phyloP scores from a whole-genome alignment of 1,140 invertebrate genomes.

The Drosophila yakuba region DNA sequence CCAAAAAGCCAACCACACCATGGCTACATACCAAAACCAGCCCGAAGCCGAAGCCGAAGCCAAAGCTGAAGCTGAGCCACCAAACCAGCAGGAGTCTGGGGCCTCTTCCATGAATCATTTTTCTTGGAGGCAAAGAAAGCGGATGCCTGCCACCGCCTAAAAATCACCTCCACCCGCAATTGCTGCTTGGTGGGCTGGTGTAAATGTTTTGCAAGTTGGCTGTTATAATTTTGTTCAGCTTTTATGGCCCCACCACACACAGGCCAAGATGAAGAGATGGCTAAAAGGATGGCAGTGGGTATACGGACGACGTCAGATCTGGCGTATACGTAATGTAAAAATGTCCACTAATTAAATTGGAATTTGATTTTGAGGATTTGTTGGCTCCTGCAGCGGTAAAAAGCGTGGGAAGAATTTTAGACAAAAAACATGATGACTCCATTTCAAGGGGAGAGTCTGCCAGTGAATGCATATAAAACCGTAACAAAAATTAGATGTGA shows the following conservation, averaged over 20 bases:
- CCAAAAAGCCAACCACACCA: constrained; percentile 53
- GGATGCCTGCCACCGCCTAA: constrained; percentile 45
- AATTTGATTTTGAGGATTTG: constrained; percentile 54
- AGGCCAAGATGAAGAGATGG: constrained; percentile 37
- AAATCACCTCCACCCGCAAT: constrained; percentile 17
- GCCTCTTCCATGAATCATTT: constrained; percentile 74
- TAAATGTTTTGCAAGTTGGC: constrained; percentile 77
- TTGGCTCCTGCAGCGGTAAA: constrained; percentile 20
- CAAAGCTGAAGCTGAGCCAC: constrained; percentile 16
- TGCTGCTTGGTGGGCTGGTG: constrained; percentile 52
- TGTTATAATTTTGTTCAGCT: constrained; percentile 69
- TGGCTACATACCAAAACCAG: constrained; percentile 30
- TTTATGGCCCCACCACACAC: constrained; percentile 53
- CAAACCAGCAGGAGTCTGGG: constrained; percentile 68
- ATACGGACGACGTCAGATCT: constrained; percentile 10
- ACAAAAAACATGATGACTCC: constrained; percentile 3
- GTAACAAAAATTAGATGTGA: not conserved
- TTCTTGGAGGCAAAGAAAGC: constrained; percentile 66
- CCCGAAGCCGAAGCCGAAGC: constrained; percentile 11
- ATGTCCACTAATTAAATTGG: constrained; percentile 72
- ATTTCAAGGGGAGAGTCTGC: constrained; percentile 2
- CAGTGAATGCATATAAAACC: not conserved
- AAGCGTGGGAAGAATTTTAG: constrained; percentile 49
- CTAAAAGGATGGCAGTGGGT: constrained; percentile 22
- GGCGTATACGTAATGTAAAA: constrained; percentile 77